phyloP scores from a whole-genome alignment of 2,888 invertebrate genomes.

The Eupithecia subfuscata region DNA sequence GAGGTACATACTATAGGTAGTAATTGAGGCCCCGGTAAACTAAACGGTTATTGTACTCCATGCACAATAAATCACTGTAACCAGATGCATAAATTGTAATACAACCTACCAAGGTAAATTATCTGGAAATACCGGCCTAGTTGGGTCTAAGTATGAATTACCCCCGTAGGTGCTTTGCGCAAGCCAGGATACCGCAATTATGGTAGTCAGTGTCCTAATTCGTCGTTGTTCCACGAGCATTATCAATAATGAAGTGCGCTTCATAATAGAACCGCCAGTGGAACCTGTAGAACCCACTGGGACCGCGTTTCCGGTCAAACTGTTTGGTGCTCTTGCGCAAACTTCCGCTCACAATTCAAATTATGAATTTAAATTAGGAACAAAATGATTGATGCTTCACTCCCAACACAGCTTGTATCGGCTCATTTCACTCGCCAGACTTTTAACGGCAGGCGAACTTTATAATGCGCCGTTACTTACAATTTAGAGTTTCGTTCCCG shows the following conservation, averaged over 20 bases:
- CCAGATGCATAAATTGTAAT: conserved; percentile 44
- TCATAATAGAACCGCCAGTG: conserved; percentile 54
- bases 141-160: conserved; percentile 37
- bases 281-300: conserved; percentile 46
- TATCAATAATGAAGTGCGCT: conserved; percentile 55
- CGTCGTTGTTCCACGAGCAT: conserved; percentile 51
- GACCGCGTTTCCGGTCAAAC: conserved; percentile 70
- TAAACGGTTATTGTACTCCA: conserved; percentile 22
- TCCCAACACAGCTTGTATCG: conserved; percentile 38
- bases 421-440: conserved; percentile 41
- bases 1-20: too few relatives aligned
- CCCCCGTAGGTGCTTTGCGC: conserved; percentile 45
- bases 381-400: conserved; percentile 48
- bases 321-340: conserved; percentile 67
- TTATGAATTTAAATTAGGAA: conserved; percentile 57
- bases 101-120: conserved; percentile 37
- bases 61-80: conserved; percentile 35
- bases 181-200: conserved; percentile 51
- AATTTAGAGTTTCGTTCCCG: conserved; percentile 29
- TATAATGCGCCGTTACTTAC: conserved; percentile 39
- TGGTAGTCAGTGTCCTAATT: conserved; percentile 50
- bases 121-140: conserved; percentile 40
- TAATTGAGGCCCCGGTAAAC: background rate
- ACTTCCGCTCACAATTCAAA: conserved; percentile 66
- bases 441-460: conserved; percentile 39